Evolutionary conservation across 2,888 invertebrate species (phyloP), one percentile per base, ranked within the genome.

Genomic region (Drosophila hamatofila): DNA sequence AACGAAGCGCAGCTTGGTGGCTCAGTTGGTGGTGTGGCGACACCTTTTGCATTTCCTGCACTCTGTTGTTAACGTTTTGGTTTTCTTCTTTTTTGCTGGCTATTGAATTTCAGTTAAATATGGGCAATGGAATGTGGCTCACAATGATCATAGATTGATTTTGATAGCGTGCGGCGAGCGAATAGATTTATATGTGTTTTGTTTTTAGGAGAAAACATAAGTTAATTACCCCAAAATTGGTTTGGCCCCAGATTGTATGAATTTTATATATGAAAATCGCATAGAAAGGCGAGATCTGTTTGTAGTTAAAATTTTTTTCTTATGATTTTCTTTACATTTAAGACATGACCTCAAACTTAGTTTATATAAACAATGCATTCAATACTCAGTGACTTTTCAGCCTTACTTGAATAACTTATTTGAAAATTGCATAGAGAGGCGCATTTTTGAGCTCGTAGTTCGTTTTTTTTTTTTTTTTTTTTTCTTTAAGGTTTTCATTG

Each of bases 41-140:
- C 30, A 30, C 30, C 25, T 33, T 44, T 52, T 62, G 39, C 52
- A 61, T 63, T 74, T 68, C 51, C 56, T 42, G 39, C 46, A 25
- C 33, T 49, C 39, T 33, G 21, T 35, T 54, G 23, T 58, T 25
- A 35, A 16, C 6, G 35, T 35, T 35, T 35, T 35, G 35, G 25
- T 46, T 14, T 46, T 11, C 9, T 18, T 2, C 18, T 7, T 25
- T 25, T 46, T 61, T 41, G 37, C 59, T 55, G n/a, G 42, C 64
- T 84, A 88, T 83, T 77, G 68, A 78, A 72, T 89, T 87, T 81
- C 84, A 70, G 72, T 69, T 72, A 65, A 46, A 69, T 72, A 60
- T 70, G 68, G 54, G 21, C 48, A 30, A 23, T 44, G 11, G 77
- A 48, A 48, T 27, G 27, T 7, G 48, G n/a, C 61, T 77, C 52